Evolutionary conservation across 2,113 vertebrate species (phyloP).

Genomic region (Spea bombifrons): DNA sequence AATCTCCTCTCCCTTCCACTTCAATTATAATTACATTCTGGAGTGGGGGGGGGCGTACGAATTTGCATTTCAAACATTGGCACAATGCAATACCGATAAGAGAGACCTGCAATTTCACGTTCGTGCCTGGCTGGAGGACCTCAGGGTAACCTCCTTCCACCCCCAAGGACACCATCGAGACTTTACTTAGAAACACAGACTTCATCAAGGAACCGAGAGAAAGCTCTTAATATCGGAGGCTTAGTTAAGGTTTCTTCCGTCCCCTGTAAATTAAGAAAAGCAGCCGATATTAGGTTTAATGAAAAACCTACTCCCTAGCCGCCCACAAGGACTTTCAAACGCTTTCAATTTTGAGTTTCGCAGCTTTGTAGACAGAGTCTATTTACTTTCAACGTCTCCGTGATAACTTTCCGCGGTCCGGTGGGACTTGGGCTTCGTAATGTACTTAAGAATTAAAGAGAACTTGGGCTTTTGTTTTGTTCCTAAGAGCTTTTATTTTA

Average conservation of each 20-base stretch:
- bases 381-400: slow-evolving; percentile 34
- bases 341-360: slow-evolving; percentile 33
- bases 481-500: no score
- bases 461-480: neutral
- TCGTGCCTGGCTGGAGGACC: neutral
- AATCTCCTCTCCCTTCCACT: neutral
- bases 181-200: neutral
- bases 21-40: slow-evolving; percentile 13
- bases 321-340: slow-evolving; percentile 10
- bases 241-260: slow-evolving; percentile 22
- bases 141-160: neutral
- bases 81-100: neutral
- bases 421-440: neutral
- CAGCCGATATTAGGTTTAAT: slow-evolving; percentile 37
- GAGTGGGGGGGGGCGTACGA: neutral
- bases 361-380: slow-evolving; percentile 22
- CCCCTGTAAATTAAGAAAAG: slow-evolving; percentile 34
- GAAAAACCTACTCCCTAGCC: slow-evolving; percentile 32
- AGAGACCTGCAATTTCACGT: neutral
- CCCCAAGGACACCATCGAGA: neutral
- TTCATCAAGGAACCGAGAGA: neutral
- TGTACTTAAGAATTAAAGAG: neutral
- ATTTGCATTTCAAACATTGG: slow-evolving; percentile 9
- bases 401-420: slow-evolving; percentile 23
- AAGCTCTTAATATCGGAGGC: slow-evolving; percentile 20